Evolutionary conservation across 2,797 vertebrate species (phyloP).

Genomic region (Bradypodion pumilum): DNA sequence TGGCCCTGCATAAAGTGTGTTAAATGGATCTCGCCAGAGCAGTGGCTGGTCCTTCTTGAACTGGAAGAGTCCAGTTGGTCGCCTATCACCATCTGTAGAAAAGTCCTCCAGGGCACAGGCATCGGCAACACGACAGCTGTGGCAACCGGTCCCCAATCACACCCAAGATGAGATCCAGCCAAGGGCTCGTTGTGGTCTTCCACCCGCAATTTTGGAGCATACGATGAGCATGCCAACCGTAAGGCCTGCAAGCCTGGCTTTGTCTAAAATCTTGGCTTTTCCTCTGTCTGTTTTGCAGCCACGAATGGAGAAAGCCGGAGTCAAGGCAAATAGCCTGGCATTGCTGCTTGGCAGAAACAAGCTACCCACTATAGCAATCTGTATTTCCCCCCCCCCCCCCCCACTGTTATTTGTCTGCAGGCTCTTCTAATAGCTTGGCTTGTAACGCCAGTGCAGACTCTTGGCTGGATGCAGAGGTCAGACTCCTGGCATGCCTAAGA

Average conservation of each 20-base stretch:
- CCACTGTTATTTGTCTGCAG: constrained; percentile 45
- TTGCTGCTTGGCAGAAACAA: constrained; percentile 41
- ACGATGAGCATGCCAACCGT: constrained; percentile 18
- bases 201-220: constrained; percentile 27
- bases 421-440: constrained; percentile 54
- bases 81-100: neutral
- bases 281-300: constrained; percentile 35
- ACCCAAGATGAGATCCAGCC: neutral
- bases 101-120: neutral
- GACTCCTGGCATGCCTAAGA: constrained; percentile 39
- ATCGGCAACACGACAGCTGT: neutral
- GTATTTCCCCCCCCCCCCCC: constrained; percentile 51
- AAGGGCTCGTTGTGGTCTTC: constrained; percentile 55
- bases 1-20: neutral
- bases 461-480: constrained; percentile 37
- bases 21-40: neutral
- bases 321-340: constrained; percentile 53
- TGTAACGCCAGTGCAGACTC: constrained; percentile 54
- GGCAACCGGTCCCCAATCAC: neutral
- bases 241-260: constrained; percentile 52
- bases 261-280: constrained; percentile 37
- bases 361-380: constrained; percentile 65
- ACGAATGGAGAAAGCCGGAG: constrained; percentile 50
- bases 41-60: neutral
- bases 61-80: neutral